Evolutionary conservation across 2,113 vertebrate genomes (phyloP).

Genomic region (Aegithalos caudatus): DNA sequence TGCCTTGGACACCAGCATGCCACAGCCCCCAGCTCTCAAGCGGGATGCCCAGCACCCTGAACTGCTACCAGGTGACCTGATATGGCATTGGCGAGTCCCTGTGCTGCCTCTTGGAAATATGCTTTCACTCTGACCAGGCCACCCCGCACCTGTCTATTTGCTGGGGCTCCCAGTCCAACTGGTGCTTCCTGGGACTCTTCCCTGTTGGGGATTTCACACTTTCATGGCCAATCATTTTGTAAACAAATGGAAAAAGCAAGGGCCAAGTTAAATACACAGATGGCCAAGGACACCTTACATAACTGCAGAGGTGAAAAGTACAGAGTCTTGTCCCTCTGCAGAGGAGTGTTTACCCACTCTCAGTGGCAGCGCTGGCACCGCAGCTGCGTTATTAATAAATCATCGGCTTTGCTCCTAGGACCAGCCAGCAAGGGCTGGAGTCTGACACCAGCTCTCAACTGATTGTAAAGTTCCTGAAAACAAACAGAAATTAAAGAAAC

Average conservation of each 20-base stretch:
- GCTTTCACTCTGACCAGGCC: rapidly evolving
- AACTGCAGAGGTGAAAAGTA: constrained; percentile 27
- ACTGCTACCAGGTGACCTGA: neutral
- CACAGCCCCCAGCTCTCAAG: neutral
- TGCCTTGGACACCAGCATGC: neutral
- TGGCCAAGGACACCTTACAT: neutral
- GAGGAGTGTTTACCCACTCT: neutral
- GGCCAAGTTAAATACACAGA: neutral
- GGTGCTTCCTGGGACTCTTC: neutral
- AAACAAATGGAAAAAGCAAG: neutral
- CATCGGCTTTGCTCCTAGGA: neutral
- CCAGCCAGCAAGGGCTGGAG: neutral
- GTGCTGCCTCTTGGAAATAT: rapidly evolving
- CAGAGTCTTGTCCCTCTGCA: neutral
- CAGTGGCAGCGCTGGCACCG: rapidly evolving
- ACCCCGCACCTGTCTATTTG: rapidly evolving
- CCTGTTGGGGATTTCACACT: neutral
- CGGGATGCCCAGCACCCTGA: neutral
- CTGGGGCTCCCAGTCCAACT: neutral
- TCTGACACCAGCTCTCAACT: neutral
- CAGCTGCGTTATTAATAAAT: constrained; percentile 26
- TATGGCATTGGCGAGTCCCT: rapidly evolving
- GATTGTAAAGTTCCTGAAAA: neutral
- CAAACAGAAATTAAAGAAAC: neutral
- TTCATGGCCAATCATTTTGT: neutral